A percentile compares a stretch with the other conserved stretches of the same genome.
These are phyloP conservation scores for Himantopus leucocephalus DNA, from an alignment of 2,113 vertebrate species.

Conservation along the genomic window DNA sequence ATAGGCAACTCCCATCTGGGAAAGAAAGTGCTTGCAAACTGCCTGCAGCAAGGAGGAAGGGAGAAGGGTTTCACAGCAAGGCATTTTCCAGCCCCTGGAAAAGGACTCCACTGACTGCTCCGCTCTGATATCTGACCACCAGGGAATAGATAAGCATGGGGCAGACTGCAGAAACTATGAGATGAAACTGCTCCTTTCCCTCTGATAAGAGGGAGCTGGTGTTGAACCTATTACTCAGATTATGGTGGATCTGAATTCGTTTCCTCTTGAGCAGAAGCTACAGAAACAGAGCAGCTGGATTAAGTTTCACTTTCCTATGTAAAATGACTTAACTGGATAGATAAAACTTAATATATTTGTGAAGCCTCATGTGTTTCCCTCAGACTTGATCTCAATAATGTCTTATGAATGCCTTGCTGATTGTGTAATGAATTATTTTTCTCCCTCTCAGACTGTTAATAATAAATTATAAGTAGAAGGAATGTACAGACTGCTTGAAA, in stretches of 20 bases:
- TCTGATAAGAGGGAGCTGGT: constrained; percentile 14
- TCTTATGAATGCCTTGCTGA: constrained; percentile 48
- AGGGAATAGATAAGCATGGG: neutral
- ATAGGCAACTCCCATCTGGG: accelerated
- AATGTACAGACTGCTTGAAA: constrained; percentile 11
- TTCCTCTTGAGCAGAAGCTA: constrained; percentile 42
- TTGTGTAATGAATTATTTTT: constrained; percentile 64
- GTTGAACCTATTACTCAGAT: constrained; percentile 55
- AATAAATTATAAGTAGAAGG: constrained; percentile 30
- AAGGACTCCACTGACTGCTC: neutral
- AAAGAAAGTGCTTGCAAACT: neutral
- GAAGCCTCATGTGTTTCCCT: constrained; percentile 44
- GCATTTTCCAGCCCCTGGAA: neutral
- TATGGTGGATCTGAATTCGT: constrained; percentile 38
- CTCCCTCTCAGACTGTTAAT: constrained; percentile 39
- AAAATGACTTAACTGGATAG: constrained; percentile 61
- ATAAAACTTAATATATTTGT: constrained; percentile 58
- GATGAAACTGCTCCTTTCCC: constrained; percentile 26
- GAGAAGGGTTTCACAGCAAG: neutral
- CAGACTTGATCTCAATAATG: constrained; percentile 47
- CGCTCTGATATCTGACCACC: neutral
- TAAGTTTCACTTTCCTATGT: constrained; percentile 46
- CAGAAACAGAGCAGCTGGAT: constrained; percentile 37
- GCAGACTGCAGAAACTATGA: constrained; percentile 1
- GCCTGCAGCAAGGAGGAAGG: neutral